Evolutionary conservation across 1,140 invertebrate species (phyloP), one percentile per base, ranked within the genome.

Genomic region (Drosophila virilis): DNA sequence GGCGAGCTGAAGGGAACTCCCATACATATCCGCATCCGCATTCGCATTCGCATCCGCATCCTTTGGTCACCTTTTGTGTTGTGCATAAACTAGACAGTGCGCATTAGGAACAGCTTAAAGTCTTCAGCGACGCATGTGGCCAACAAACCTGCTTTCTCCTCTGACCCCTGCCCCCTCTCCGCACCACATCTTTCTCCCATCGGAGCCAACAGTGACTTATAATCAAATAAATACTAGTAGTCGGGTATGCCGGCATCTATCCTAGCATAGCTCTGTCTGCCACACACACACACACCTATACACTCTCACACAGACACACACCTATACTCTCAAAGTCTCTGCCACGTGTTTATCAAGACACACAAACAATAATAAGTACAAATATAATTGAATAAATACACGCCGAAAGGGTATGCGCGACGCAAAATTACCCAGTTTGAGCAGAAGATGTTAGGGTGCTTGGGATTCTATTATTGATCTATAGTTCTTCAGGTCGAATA

Each of bases 31-130:
- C 58, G 40, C 1, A 28, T 28, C 9, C 58, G 28, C 40, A 64
- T 48, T 43, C 48, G 22, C 50, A 52, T 35, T 8, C n/a, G 50
- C 65, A 43, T 59, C 50, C 62, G 10, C 51, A 54, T 55, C 45
- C 68, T 80, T 68, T 77, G 62, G 76, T 67, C 84, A 89, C 83
- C 78, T 70, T 90, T 78, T 77, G 65, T 77, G 74, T 73, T 86
- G 77, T 85, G 72, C 74, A 80, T 75, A 75, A 74, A 79, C 76
- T 81, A 62, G 73, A 66, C 75, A 59, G 74, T 74, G 88, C 70
- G 78, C 66, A 90, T 77, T 86, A 80, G 72, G 81, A 85, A 77
- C 83, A 78, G 86, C 90, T 91, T 91, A 91, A 80, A 84, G 76
- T 88, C 80, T 76, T 71, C 83, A 74, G 70, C 73, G 62, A 76